Percentiles rank a stretch among this genome's conserved stretches.
phyloP scores from a whole-genome alignment of 2,888 invertebrate genomes.

The Plebejus argus region DNA sequence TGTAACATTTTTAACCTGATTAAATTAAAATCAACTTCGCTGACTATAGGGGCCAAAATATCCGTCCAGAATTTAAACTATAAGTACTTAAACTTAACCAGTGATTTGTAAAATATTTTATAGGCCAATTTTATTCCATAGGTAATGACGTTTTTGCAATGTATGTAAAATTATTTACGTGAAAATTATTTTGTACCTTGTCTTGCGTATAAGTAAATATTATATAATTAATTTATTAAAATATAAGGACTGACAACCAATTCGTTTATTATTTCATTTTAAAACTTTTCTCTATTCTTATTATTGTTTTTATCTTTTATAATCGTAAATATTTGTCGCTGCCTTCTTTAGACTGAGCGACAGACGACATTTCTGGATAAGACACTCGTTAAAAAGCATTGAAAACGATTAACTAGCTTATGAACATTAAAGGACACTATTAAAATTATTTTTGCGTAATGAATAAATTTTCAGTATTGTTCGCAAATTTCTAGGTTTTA shows the following conservation, averaged over 20 bases:
- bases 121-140: too few relatives aligned
- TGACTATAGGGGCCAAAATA: neutral
- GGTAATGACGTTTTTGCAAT: neutral
- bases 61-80: neutral
- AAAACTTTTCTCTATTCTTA: neutral
- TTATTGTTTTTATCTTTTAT: too few relatives aligned
- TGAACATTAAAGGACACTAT: too few relatives aligned
- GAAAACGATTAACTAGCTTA: too few relatives aligned
- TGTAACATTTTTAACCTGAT: neutral
- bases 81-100: neutral
- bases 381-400: too few relatives aligned
- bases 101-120: neutral
- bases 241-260: conserved; percentile 26
- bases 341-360: too few relatives aligned
- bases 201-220: neutral
- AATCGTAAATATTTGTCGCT: too few relatives aligned
- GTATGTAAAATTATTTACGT: neutral
- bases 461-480: too few relatives aligned
- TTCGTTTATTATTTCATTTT: neutral
- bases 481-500: too few relatives aligned
- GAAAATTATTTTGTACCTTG: neutral
- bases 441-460: too few relatives aligned
- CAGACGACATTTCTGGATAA: too few relatives aligned
- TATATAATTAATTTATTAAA: conserved; percentile 25
- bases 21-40: neutral